Conservation (phyloP, 2,797 vertebrate genomes). For the Geotrypetes seraphini region DNA sequence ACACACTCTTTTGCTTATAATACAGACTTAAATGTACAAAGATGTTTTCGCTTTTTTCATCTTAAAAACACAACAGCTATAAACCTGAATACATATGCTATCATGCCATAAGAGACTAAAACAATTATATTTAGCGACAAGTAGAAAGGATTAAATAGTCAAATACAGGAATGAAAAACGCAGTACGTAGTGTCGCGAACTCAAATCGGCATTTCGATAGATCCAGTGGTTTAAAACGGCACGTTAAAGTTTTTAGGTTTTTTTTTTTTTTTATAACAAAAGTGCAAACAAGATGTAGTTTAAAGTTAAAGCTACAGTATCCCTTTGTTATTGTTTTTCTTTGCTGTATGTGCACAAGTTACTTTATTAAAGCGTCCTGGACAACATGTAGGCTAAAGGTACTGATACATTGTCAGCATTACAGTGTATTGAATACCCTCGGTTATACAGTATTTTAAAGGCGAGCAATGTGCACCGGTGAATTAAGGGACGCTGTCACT, state of each 20-base stretch:
- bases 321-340: no score
- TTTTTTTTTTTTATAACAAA: conserved; percentile 70
- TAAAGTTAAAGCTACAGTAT: conserved; percentile 97
- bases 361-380: conserved; percentile 15
- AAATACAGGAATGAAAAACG: conserved; percentile 98
- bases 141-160: conserved; percentile 99
- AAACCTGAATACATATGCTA: conserved; percentile 99
- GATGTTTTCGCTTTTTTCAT: conserved; percentile 85
- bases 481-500: conserved; percentile 79
- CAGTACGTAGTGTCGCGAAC: conserved; percentile 94
- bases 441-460: no score
- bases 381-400: no score
- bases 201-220: conserved; percentile 95
- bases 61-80: conserved; percentile 99
- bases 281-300: conserved; percentile 90
- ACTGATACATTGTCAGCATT: no score
- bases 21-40: conserved; percentile 99
- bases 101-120: conserved; percentile 99
- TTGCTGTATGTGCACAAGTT: conserved; percentile 50
- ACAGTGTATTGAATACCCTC: conserved; percentile 15
- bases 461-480: conserved; percentile 25
- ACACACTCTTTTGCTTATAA: conserved; percentile 98
- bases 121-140: conserved; percentile 99
- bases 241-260: conserved; percentile 47
- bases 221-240: conserved; percentile 91